Percentiles rank a stretch among this genome's conserved stretches.
These are phyloP conservation scores for Gambusia affinis DNA, from an alignment of 2,113 vertebrate genomes.

Conservation along the genomic window DNA sequence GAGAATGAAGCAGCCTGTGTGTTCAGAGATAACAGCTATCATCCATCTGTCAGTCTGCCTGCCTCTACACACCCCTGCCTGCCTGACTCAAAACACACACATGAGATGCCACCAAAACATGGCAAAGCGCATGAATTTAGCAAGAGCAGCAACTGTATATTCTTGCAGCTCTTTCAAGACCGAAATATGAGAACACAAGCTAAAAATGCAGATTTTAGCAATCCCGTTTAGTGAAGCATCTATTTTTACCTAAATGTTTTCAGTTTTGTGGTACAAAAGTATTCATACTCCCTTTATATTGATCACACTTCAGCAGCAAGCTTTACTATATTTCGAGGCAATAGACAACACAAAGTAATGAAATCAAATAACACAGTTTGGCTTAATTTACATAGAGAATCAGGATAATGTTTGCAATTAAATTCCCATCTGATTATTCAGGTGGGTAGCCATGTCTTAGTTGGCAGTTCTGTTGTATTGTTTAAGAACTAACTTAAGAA, in stretches of 20 bases:
- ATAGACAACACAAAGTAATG: not conserved
- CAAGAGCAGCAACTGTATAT: not conserved
- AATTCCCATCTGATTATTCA: too few species aligned
- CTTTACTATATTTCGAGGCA: not conserved
- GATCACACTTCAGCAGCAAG: too few species aligned
- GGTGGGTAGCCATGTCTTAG: not conserved
- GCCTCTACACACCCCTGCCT: slow-evolving; percentile 21
- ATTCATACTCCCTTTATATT: not conserved
- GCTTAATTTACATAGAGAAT: too few species aligned
- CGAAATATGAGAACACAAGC: not conserved
- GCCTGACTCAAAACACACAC: slow-evolving; percentile 23
- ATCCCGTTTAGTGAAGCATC: not conserved
- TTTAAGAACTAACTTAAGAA: too few species aligned
- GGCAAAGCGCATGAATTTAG: not conserved
- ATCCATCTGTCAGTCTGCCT: slow-evolving; percentile 37
- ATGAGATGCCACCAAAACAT: slow-evolving; percentile 24
- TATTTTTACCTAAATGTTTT: not conserved
- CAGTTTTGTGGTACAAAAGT: not conserved
- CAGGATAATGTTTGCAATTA: too few species aligned
- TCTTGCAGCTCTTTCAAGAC: not conserved
- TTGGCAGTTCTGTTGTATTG: too few species aligned
- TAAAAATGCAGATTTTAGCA: not conserved
- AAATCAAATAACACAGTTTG: too few species aligned
- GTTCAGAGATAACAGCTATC: slow-evolving; percentile 41
- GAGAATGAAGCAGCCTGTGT: slow-evolving; percentile 25